These are phyloP conservation scores for Maccullochella peelii DNA, from an alignment of 2,113 vertebrate genomes.

Conservation along the genomic window DNA sequence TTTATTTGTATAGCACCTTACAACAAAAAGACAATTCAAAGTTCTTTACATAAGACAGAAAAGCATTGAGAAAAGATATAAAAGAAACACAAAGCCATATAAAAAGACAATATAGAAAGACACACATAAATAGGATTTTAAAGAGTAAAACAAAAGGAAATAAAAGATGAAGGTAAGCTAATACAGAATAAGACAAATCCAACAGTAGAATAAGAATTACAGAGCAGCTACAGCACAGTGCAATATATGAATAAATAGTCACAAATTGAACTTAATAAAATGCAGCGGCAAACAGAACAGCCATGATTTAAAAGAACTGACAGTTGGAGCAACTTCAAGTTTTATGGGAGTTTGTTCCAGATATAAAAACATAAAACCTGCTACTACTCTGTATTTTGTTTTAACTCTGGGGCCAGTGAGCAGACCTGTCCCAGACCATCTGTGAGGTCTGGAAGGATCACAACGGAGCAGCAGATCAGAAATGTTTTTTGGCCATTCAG, in stretches of 20 bases:
- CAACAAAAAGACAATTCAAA: neutral
- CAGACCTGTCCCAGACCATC: neutral
- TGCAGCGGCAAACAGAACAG: neutral
- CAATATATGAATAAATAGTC: neutral
- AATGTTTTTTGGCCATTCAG: neutral
- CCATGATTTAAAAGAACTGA: neutral
- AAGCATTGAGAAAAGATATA: neutral
- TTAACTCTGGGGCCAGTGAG: neutral
- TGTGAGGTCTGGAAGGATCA: neutral
- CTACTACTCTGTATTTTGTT: neutral
- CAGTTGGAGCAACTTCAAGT: neutral
- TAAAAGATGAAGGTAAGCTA: neutral
- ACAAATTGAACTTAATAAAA: neutral
- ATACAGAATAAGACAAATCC: too few relatives aligned
- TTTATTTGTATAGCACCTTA: neutral
- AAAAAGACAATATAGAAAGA: neutral
- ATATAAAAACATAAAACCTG: neutral
- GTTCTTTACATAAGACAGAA: neutral
- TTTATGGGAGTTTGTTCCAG: neutral
- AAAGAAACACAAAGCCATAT: neutral
- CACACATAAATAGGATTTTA: neutral
- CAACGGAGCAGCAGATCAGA: neutral
- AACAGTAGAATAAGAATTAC: too few relatives aligned
- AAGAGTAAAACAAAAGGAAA: neutral
- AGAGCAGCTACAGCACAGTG: neutral